These are phyloP conservation scores for Falco peregrinus DNA, from an alignment of 2,797 vertebrate species.

Conservation along the genomic window DNA sequence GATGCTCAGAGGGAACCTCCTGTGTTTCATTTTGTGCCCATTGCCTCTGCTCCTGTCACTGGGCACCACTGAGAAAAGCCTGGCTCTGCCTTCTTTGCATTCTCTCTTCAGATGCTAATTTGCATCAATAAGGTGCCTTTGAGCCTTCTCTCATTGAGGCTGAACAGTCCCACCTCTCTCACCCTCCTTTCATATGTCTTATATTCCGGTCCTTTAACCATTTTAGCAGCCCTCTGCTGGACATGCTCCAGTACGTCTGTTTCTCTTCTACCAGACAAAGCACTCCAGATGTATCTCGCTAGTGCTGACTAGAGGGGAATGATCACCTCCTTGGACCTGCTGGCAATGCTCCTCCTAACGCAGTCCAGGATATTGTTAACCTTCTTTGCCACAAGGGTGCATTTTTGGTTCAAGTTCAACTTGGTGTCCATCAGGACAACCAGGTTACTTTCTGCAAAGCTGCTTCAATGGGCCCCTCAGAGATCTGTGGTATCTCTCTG, in stretches of 20 bases:
- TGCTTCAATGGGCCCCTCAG: background rate
- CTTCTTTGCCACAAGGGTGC: background rate
- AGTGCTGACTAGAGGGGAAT: background rate
- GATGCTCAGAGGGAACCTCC: background rate
- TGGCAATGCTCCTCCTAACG: background rate
- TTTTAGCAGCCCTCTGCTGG: background rate
- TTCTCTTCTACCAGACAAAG: background rate
- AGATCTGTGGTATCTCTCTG: background rate
- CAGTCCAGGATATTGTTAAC: background rate
- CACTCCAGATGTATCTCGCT: background rate
- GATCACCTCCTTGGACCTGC: background rate
- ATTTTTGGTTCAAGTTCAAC: background rate
- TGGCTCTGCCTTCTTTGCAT: background rate
- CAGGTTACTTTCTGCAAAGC: background rate
- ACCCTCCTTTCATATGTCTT: background rate
- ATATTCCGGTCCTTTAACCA: background rate
- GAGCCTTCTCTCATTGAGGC: background rate
- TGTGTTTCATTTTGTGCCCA: no score
- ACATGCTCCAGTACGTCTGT: background rate
- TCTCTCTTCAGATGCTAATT: background rate
- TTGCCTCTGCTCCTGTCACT: no score
- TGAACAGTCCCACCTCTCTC: background rate
- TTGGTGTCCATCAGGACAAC: background rate
- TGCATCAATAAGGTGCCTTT: background rate
- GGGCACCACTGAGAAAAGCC: background rate